These are phyloP conservation scores for Nymphalis c-album DNA, from an alignment of 2,888 invertebrate species.

Conservation along the genomic window DNA sequence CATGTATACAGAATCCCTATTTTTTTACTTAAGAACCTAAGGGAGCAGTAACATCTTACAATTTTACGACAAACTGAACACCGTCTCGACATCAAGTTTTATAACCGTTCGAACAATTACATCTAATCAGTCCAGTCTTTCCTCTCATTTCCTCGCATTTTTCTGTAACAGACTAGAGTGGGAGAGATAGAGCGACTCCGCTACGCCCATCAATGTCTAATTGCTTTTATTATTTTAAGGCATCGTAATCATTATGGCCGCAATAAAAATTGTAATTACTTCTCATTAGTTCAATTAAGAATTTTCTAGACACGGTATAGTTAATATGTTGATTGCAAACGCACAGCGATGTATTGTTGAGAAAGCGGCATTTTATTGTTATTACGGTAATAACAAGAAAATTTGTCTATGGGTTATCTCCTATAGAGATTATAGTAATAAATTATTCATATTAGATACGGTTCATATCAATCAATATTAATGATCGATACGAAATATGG, in stretches of 20 bases:
- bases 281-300: conserved; percentile 82
- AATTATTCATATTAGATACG: conserved; percentile 75
- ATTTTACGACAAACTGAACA: conserved; percentile 79
- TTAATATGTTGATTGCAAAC: conserved; percentile 76
- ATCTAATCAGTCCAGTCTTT: conserved; percentile 68
- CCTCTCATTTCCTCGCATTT: conserved; percentile 46
- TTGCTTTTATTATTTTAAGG: conserved; percentile 82
- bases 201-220: conserved; percentile 79
- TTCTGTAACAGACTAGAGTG: conserved; percentile 51
- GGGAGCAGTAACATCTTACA: conserved; percentile 60
- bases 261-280: conserved; percentile 82
- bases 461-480: conserved; percentile 75
- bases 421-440: conserved; percentile 66
- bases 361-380: conserved; percentile 60
- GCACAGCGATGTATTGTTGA: conserved; percentile 62
- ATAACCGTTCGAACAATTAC: conserved; percentile 81
- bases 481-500: conserved; percentile 74
- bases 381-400: conserved; percentile 53
- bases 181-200: conserved; percentile 61
- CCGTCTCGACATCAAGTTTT: conserved; percentile 78
- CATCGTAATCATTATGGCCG: conserved; percentile 81
- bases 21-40: conserved; percentile 34
- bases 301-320: conserved; percentile 79
- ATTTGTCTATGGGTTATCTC: conserved; percentile 49
- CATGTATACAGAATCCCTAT: background rate